Evolutionary conservation across 2,113 vertebrate genomes (phyloP), one percentile per base, ranked within the genome.

Genomic region (Pionites leucogaster): DNA sequence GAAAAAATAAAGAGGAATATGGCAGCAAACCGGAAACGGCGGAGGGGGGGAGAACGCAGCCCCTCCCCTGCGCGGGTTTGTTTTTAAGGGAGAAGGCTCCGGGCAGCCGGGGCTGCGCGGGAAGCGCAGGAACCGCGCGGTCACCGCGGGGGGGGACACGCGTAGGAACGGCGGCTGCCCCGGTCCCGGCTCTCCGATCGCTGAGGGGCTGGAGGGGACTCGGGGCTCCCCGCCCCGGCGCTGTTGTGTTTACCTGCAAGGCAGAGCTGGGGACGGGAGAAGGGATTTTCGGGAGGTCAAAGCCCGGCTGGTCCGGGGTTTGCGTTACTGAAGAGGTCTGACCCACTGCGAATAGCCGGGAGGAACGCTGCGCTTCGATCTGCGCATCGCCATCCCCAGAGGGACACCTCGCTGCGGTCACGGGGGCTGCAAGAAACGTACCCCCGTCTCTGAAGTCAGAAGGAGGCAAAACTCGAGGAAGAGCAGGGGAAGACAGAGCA

Each of bases 21-120:
- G 94, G 94, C 92, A 94, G 92, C 82, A 80, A 78, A 92, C 92
- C 92, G 94, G 94, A 95, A 94, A 82, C 88, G 63, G 92, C 64
- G 74, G 84, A 17, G 14, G 74, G 74, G 74, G 65, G 65, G 50
- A 60, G 47, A 33, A 37, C 55, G 72, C 69, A 18, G 71, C 70
- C 84, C 86, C 67, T 76, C 87, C 71, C 60, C 65, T 64, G 37
- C 42, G n/a, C 22, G 20, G 13, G 33, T 11, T n/a, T 53, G 33
- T 50, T 82, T 70, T 77, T 31, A 67, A 83, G 91, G 91, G 37
- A 60, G 60, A 65, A 65, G 79, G 65, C 67, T 67, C 44, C 72
- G 79, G 42, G 67, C 33, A 72, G 22, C 31, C 44, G 65, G 79
- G 42, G 67, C 33, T 85, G 22, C 35, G 81, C 49, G 80, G 55